Conservation (phyloP, 1,140 invertebrate genomes). For the Drosophila obscura region DNA sequence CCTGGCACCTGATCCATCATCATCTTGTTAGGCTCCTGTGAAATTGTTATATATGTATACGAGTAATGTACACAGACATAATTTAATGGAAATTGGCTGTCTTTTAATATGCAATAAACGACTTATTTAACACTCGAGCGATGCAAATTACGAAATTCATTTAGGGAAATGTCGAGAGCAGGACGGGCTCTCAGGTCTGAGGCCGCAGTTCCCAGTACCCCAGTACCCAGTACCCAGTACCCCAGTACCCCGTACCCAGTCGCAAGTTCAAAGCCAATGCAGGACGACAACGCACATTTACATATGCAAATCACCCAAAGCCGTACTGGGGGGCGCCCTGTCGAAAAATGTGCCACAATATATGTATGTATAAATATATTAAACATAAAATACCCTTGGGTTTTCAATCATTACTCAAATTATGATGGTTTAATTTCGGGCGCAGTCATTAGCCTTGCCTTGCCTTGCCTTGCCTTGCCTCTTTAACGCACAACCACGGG, state of each 20-base stretch:
- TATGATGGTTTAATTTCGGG: slow-evolving; percentile 76
- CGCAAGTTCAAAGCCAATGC: slow-evolving; percentile 36
- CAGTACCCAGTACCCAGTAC: neutral
- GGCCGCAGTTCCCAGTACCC: neutral
- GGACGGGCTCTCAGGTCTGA: neutral
- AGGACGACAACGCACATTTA: slow-evolving; percentile 49
- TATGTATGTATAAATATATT: slow-evolving; percentile 30
- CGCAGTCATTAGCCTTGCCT: slow-evolving; percentile 3
- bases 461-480: neutral
- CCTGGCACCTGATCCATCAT: slow-evolving; percentile 57
- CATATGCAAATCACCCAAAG: slow-evolving; percentile 50
- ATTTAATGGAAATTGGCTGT: slow-evolving; percentile 77
- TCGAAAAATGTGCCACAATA: slow-evolving; percentile 18
- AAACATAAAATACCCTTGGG: slow-evolving; percentile 68
- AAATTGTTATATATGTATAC: slow-evolving; percentile 17
- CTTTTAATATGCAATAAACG: slow-evolving; percentile 79
- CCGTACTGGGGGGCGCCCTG: neutral
- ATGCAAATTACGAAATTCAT: slow-evolving; percentile 77
- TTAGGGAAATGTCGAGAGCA: slow-evolving; percentile 56
- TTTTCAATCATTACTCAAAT: slow-evolving; percentile 81
- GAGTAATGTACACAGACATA: slow-evolving; percentile 38
- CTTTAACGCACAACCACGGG: slow-evolving; percentile 3
- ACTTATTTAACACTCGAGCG: slow-evolving; percentile 76
- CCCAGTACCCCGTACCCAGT: neutral
- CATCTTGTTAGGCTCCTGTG: slow-evolving; percentile 61